phyloP scores from a whole-genome alignment of 2,797 vertebrate genomes.

The Argya squamiceps region DNA sequence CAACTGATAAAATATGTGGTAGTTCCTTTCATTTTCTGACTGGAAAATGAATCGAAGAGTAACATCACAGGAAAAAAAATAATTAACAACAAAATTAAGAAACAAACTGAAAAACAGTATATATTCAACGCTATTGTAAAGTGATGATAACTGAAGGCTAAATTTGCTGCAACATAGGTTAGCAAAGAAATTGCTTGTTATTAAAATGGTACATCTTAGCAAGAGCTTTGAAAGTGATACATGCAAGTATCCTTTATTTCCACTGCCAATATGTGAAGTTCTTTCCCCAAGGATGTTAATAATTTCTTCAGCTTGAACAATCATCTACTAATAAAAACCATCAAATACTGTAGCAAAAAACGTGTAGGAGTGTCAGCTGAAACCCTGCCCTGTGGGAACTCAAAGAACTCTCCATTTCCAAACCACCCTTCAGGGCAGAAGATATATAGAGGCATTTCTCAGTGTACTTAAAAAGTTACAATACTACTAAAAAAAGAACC shows the following conservation, averaged over 20 bases:
- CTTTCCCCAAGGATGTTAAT: neutral
- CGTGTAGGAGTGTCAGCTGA: neutral
- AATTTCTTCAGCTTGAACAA: neutral
- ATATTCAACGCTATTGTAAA: neutral
- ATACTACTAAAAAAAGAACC: neutral
- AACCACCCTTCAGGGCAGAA: neutral
- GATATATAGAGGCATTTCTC: neutral
- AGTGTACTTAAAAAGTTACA: neutral
- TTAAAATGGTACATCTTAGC: neutral
- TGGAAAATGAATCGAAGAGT: constrained; percentile 66
- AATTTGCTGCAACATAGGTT: neutral
- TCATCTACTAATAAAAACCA: neutral
- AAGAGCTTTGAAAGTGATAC: neutral
- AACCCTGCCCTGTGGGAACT: neutral
- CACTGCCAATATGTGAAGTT: neutral
- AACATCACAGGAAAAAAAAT: neutral
- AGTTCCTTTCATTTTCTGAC: constrained; percentile 97
- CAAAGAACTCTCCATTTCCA: neutral
- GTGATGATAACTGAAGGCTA: neutral
- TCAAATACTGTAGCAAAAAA: neutral
- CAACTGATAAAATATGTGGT: constrained; percentile 98
- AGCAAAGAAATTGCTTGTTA: neutral
- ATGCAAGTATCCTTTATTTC: neutral
- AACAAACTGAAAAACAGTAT: neutral
- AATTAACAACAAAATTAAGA: neutral